A percentile compares a stretch with the other conserved stretches of the same genome.
These are phyloP conservation scores for Tipula lateralis DNA, from an alignment of 2,888 invertebrate genomes.

Conservation along the genomic window DNA sequence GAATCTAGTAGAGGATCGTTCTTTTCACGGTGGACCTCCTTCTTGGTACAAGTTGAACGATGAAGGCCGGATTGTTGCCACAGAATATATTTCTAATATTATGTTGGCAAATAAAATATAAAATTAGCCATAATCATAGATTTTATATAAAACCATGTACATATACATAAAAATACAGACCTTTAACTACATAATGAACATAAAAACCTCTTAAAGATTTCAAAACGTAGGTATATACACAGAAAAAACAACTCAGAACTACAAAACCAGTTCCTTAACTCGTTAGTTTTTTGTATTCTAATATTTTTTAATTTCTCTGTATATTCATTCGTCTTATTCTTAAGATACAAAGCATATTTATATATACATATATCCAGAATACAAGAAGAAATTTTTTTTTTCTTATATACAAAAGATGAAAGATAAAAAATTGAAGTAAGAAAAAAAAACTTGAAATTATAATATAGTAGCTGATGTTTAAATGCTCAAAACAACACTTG, in stretches of 20 bases:
- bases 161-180: background rate
- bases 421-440: conserved; percentile 25
- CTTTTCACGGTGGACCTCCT: too few species aligned
- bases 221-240: background rate
- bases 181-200: background rate
- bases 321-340: background rate
- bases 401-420: conserved; percentile 12
- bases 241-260: background rate
- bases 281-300: background rate
- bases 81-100: too few species aligned
- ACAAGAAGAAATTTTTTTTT: background rate
- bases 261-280: conserved; percentile 12
- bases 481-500: conserved; percentile 29
- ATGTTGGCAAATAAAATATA: background rate
- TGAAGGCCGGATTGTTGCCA: too few species aligned
- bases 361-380: background rate
- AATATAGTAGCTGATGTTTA: conserved; percentile 28
- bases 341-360: background rate
- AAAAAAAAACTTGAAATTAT: conserved; percentile 12
- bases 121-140: background rate
- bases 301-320: background rate
- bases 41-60: too few species aligned
- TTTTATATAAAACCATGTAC: background rate
- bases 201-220: background rate
- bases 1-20: too few species aligned